Evolutionary conservation across 2,113 vertebrate genomes (phyloP).

Genomic region (Cololabis saira): DNA sequence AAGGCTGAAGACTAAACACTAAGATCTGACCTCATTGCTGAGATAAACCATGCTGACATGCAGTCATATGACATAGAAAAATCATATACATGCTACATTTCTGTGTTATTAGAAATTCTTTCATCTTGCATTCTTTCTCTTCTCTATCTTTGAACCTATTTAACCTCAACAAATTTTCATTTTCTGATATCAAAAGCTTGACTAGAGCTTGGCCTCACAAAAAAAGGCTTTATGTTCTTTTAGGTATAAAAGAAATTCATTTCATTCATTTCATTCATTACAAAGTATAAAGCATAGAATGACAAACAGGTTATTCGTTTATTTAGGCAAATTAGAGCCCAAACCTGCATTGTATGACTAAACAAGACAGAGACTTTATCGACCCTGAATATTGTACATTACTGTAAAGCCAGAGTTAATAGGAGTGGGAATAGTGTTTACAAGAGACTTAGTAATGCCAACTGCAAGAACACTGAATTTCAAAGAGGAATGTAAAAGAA

Average conservation of each 20-base stretch:
- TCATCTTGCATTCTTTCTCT: background rate
- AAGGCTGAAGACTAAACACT: slow-evolving; percentile 13
- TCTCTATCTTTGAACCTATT: background rate
- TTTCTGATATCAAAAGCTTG: background rate
- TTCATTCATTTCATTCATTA: background rate
- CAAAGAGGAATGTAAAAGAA: background rate
- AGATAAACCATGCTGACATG: background rate
- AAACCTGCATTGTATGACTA: no score
- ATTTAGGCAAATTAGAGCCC: no score
- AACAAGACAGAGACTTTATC: background rate
- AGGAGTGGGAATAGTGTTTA: slow-evolving; percentile 1
- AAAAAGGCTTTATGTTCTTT: background rate
- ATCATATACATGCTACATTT: background rate
- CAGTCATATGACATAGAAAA: background rate
- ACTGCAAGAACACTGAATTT: background rate
- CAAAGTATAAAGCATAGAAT: background rate
- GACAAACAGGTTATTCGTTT: background rate
- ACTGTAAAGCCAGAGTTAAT: background rate
- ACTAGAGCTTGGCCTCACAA: background rate
- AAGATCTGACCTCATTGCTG: slow-evolving; percentile 12
- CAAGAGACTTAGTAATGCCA: background rate
- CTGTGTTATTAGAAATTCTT: slow-evolving; percentile 2
- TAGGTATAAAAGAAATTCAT: background rate
- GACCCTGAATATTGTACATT: background rate
- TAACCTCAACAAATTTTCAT: slow-evolving; percentile 22